Evolutionary conservation across 2,888 invertebrate genomes (phyloP), one percentile per base, ranked within the genome.

Genomic region (Beris chalybata): DNA sequence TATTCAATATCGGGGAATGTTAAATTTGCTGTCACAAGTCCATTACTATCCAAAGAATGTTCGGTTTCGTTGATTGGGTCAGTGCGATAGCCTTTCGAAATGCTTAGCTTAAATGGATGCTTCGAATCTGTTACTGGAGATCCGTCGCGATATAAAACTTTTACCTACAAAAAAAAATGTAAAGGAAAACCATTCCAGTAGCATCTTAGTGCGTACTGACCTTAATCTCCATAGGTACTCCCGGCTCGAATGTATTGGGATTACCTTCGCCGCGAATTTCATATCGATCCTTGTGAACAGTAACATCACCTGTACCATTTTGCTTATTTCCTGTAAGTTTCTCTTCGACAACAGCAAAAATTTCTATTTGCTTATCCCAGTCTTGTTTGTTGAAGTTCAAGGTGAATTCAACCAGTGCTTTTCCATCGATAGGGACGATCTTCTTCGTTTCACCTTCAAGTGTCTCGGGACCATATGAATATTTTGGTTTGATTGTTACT

Each of bases 291-390:
- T 88, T 88, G 79, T 92, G 94, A 6, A 97, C 80, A 64, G 88
- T 85, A 45, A 94, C 83, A 69, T 90, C 84, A 2, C 87, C 83
- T 0, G 90, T 86, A 13, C 89, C 87, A 76, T 93, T 93, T 76
- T 95, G 92, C 72, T 90, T 87, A 59, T 94, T 86, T 3, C 78
- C 81, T 4, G 97, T 97, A 71, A 94, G 84, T 65, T 88, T 88
- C 82, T 98, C 97, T 78, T 95, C 95, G 3, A 97, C 89, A 5
- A 91, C 89, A 0, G 94, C 96, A 76, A 94, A 90, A 56, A 97
- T 86, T 61, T 90, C 86, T 11, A 95, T 85, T 12, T 88, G 87
- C 72, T 92, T 84, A 73, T 88, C 87, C 73, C 86, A 89, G 13
- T 65, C 65, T 4, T 65, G 12, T 52, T 65, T 65, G 11, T 65